Evolutionary conservation across 2,113 vertebrate species (phyloP).

Genomic region (Gavia stellata): DNA sequence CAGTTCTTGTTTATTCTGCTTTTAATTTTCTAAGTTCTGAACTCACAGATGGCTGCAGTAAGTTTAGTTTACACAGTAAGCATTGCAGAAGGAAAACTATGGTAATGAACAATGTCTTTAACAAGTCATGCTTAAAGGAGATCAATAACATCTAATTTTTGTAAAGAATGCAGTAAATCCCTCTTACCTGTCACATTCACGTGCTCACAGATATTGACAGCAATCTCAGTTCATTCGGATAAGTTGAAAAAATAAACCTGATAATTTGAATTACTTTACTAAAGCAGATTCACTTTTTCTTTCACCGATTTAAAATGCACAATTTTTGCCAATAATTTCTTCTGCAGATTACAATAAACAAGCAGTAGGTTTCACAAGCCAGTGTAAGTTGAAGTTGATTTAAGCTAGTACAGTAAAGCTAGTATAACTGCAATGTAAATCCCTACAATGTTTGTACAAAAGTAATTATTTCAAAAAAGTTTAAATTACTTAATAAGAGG

Average conservation of each 20-base stretch:
- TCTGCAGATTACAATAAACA: not conserved
- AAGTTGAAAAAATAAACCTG: not conserved
- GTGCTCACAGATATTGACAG: not conserved
- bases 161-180: not conserved
- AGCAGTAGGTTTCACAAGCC: not conserved
- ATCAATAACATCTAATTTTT: not conserved
- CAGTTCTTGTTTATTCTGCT: not conserved
- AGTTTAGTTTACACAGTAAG: not conserved
- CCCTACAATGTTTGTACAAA: not conserved
- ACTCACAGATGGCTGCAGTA: not conserved
- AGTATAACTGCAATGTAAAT: not conserved
- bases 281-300: not conserved
- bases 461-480: not conserved
- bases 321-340: not conserved
- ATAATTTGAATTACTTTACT: not conserved
- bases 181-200: not conserved
- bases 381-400: not conserved
- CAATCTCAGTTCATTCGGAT: constrained; percentile 14
- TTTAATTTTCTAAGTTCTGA: not conserved
- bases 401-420: not conserved
- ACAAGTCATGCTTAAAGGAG: not conserved
- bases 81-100: not conserved
- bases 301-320: not conserved
- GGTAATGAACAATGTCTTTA: not conserved
- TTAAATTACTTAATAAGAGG: not conserved